phyloP scores from a whole-genome alignment of 2,113 vertebrate species.

The Loxodonta africana region DNA sequence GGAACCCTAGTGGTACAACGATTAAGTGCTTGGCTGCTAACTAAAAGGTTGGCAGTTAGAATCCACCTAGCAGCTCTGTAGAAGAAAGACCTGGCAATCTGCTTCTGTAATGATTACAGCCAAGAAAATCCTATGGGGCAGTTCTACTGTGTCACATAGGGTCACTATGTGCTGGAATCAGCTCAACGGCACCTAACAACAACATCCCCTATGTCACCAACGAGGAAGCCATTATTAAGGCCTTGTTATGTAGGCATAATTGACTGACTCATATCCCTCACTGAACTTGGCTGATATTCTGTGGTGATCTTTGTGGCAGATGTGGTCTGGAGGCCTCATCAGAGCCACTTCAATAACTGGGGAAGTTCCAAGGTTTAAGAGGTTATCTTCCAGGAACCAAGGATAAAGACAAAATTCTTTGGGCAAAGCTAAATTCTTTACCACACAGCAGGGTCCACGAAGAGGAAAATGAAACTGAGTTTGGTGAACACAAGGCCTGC shows the following conservation, averaged over 20 bases:
- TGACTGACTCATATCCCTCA: not conserved
- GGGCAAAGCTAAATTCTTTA: not conserved
- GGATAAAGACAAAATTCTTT: not conserved
- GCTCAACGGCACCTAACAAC: not conserved
- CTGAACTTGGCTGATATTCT: not conserved
- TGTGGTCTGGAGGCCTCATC: not conserved
- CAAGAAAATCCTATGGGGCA: not conserved
- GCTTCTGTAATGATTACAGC: not conserved
- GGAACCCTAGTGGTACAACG: not conserved
- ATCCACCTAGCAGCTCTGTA: not conserved
- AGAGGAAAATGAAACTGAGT: not conserved
- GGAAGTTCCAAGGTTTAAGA: not conserved
- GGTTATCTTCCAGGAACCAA: not conserved
- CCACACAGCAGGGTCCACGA: not conserved
- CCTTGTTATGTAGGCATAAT: not conserved
- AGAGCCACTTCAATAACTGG: not conserved
- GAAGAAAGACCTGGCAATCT: not conserved
- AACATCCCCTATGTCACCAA: not conserved
- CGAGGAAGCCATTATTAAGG: not conserved
- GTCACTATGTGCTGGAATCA: not conserved
- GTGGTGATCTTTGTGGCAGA: too few species aligned
- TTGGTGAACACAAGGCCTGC: not conserved
- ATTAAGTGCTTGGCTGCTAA: not conserved
- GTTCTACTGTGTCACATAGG: not conserved
- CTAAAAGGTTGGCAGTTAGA: not conserved